These are phyloP conservation scores for Spinibarbus caldwelli DNA, from an alignment of 2,797 vertebrate species.

Conservation along the genomic window DNA sequence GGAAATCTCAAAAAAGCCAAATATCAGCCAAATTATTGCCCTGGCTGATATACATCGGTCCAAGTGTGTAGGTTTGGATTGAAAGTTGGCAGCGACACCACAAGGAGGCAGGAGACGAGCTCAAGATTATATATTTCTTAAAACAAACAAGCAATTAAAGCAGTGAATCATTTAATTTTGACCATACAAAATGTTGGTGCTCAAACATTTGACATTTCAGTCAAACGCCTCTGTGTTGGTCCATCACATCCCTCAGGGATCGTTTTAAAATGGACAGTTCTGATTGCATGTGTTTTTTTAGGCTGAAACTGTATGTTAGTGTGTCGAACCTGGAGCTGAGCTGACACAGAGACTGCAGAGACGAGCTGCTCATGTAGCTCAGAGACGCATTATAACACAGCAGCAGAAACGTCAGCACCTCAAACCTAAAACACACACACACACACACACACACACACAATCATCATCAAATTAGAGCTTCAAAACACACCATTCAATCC, in stretches of 20 bases:
- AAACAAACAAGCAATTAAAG: neutral
- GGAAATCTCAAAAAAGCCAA: neutral
- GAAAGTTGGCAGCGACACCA: neutral
- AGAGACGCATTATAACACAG: slow-evolving; percentile 95
- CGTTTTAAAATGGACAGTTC: no score
- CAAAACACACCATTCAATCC: neutral
- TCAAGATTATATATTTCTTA: neutral
- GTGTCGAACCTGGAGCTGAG: slow-evolving; percentile 92
- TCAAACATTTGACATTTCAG: neutral
- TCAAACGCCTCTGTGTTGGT: neutral
- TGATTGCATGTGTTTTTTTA: neutral
- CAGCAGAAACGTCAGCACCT: slow-evolving; percentile 95
- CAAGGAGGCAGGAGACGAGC: neutral
- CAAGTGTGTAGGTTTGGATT: neutral
- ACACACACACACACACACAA: slow-evolving; percentile 15
- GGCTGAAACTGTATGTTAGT: neutral
- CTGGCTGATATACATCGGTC: neutral
- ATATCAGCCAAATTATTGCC: neutral
- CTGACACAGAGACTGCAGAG: slow-evolving; percentile 94
- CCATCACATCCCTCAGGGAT: no score
- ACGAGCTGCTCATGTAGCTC: slow-evolving; percentile 90
- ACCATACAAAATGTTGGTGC: neutral
- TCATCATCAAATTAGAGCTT: neutral
- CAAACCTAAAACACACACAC: slow-evolving; percentile 81
- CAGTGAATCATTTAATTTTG: neutral